Conservation (phyloP, 2,113 vertebrate species). For the Tenrec ecaudatus region DNA sequence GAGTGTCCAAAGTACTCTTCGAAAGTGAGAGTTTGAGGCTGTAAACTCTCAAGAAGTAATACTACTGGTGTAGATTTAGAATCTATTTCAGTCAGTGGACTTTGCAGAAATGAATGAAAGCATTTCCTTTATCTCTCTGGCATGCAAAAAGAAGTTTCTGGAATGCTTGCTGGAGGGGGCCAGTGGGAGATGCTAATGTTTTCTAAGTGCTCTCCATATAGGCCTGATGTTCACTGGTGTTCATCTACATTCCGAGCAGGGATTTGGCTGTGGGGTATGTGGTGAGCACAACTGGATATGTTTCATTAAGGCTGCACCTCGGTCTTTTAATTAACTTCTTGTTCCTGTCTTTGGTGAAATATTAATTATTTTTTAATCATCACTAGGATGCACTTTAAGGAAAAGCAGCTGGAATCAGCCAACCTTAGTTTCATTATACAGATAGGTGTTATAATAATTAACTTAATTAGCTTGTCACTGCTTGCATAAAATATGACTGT, state of each 20-base stretch:
- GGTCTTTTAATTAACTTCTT: conserved; percentile 91
- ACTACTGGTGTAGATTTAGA: not conserved
- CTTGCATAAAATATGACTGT: conserved; percentile 86
- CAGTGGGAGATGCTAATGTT: conserved; percentile 42
- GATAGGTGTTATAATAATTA: conserved; percentile 90
- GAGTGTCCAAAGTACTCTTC: not conserved
- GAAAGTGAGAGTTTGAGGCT: not conserved
- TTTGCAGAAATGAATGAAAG: not conserved
- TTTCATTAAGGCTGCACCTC: conserved; percentile 88
- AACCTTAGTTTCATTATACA: conserved; percentile 86
- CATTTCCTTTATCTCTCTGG: conserved; percentile 26
- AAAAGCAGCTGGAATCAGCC: conserved; percentile 82
- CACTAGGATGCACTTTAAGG: conserved; percentile 84
- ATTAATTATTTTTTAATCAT: conserved; percentile 93
- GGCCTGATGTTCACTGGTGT: not conserved
- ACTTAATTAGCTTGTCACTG: conserved; percentile 91
- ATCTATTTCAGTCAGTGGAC: not conserved
- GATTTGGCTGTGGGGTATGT: conserved; percentile 72
- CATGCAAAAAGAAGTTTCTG: conserved; percentile 46
- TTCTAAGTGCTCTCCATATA: conserved; percentile 53
- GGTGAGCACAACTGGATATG: conserved; percentile 78
- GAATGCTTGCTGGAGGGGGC: not conserved
- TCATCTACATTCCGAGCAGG: conserved; percentile 77
- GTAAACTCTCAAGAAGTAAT: not conserved
- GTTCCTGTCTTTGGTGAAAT: conserved; percentile 89